These are phyloP conservation scores for Melipona bicolor DNA, from an alignment of 2,888 invertebrate species.

Conservation along the genomic window DNA sequence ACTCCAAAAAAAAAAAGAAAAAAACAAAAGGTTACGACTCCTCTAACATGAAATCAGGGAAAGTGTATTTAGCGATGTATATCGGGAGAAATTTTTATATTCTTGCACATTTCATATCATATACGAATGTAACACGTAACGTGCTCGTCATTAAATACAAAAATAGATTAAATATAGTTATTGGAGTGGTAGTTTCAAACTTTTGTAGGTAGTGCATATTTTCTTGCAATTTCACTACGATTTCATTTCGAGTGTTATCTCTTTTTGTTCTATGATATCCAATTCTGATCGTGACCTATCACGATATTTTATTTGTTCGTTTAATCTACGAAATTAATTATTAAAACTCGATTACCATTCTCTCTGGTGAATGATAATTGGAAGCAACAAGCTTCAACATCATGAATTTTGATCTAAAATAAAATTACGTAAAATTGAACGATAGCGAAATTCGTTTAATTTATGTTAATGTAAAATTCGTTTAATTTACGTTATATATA, in stretches of 20 bases:
- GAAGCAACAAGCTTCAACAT: too few species aligned
- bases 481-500: background rate
- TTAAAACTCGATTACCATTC: too few species aligned
- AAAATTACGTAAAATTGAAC: background rate
- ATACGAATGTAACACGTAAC: background rate
- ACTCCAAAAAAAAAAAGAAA: too few species aligned
- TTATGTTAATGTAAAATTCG: background rate
- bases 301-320: background rate
- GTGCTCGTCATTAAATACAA: background rate
- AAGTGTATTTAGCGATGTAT: background rate
- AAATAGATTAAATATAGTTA: background rate
- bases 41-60: background rate
- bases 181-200: background rate
- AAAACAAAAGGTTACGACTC: too few species aligned
- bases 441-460: background rate
- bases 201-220: background rate
- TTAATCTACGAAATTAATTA: background rate
- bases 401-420: background rate
- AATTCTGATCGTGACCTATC: too few species aligned
- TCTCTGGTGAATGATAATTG: too few species aligned
- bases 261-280: too few species aligned
- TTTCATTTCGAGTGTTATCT: too few species aligned
- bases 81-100: background rate
- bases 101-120: background rate
- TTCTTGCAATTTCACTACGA: too few species aligned